Evolutionary conservation across 2,888 invertebrate genomes (phyloP).

Genomic region (Drosophila conformis): DNA sequence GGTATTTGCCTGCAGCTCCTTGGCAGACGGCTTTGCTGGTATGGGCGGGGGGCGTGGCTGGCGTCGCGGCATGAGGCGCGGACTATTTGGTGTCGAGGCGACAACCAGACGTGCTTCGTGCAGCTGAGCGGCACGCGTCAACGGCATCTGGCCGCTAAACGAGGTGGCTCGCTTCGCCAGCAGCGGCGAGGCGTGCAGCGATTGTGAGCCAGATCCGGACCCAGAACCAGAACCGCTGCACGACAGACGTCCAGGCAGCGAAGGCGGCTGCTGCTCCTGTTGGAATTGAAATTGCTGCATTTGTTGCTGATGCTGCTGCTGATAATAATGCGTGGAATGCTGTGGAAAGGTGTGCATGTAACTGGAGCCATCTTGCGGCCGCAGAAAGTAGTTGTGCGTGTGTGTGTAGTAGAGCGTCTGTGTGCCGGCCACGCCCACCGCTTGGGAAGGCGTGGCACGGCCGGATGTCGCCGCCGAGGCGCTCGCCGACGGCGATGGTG

Average conservation of each 20-base stretch:
- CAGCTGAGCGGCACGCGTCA: slow-evolving; percentile 66
- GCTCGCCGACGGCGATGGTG: slow-evolving; percentile 72
- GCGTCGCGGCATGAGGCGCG: slow-evolving; percentile 88
- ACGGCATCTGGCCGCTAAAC: slow-evolving; percentile 82
- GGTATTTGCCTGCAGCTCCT: slow-evolving; percentile 48
- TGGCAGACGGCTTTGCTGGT: slow-evolving; percentile 77
- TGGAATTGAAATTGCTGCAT: slow-evolving; percentile 43
- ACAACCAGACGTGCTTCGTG: slow-evolving; percentile 50
- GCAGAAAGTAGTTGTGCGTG: slow-evolving; percentile 76
- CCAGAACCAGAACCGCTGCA: slow-evolving; percentile 46
- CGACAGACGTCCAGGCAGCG: slow-evolving; percentile 47
- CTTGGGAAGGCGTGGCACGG: slow-evolving; percentile 74
- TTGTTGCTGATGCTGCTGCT: slow-evolving; percentile 58
- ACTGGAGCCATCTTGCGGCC: slow-evolving; percentile 73
- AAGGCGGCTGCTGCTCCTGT: slow-evolving; percentile 64
- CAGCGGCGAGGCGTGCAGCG: slow-evolving; percentile 82
- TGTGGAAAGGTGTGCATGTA: slow-evolving; percentile 83
- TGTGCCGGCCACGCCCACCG: slow-evolving; percentile 63
- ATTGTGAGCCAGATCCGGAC: slow-evolving; percentile 69
- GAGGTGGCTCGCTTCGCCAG: slow-evolving; percentile 83
- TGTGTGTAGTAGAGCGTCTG: slow-evolving; percentile 63
- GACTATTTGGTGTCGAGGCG: slow-evolving; percentile 90
- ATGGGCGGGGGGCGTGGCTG: slow-evolving; percentile 85
- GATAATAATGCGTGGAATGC: slow-evolving; percentile 61
- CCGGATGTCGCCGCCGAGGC: slow-evolving; percentile 67